Conservation (phyloP, 2,888 invertebrate species). For the Luffia ferchaultella region DNA sequence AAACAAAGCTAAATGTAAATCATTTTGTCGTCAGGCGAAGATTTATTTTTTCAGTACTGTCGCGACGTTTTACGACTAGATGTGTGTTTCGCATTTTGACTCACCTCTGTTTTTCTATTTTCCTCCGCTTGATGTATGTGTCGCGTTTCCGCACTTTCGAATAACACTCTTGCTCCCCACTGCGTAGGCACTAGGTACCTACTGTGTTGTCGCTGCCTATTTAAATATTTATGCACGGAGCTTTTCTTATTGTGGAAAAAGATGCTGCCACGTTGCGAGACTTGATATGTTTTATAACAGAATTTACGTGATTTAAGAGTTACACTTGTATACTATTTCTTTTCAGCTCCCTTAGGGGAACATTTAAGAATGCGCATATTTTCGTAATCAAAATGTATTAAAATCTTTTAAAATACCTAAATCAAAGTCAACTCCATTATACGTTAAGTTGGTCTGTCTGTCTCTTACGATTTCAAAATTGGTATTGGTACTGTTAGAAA, state of each 20-base stretch:
- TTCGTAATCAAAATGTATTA: no score
- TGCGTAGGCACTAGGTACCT: background rate
- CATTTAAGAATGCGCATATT: no score
- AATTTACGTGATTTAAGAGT: background rate
- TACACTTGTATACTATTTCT: background rate
- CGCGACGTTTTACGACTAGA: conserved; percentile 50
- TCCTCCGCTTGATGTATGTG: conserved; percentile 55
- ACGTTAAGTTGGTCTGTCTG: no score
- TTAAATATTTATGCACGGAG: background rate
- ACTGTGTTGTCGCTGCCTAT: background rate
- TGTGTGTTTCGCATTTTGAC: conserved; percentile 57
- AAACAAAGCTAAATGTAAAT: background rate
- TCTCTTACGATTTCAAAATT: no score
- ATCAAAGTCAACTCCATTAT: no score
- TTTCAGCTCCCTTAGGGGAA: no score
- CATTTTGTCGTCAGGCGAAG: conserved; percentile 16
- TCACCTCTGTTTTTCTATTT: conserved; percentile 56
- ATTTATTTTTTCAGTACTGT: conserved; percentile 50
- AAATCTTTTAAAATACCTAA: no score
- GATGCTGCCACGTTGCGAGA: background rate
- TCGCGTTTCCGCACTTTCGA: conserved; percentile 61
- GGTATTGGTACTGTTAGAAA: no score
- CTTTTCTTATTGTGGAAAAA: background rate
- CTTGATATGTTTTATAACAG: background rate
- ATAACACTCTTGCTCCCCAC: conserved; percentile 31